These are phyloP conservation scores for Sminthurides aquaticus DNA, from an alignment of 2,888 invertebrate species.

Conservation along the genomic window DNA sequence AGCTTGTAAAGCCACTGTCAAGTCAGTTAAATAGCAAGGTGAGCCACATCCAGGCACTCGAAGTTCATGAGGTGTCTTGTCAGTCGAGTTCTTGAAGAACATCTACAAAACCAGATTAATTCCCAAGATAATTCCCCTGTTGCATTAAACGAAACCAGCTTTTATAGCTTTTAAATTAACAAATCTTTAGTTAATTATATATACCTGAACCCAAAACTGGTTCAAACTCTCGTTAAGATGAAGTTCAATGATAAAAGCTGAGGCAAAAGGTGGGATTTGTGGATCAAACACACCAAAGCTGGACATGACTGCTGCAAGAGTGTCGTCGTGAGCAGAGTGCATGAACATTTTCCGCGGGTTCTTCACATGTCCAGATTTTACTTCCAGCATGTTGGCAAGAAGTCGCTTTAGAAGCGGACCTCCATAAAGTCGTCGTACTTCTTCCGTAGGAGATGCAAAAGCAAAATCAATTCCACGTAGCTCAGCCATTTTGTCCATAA, in stretches of 20 bases:
- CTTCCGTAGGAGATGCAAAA: conserved; percentile 60
- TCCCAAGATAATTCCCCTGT: too few species aligned
- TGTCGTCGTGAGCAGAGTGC: conserved; percentile 76
- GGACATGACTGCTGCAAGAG: conserved; percentile 66
- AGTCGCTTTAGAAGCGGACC: conserved; percentile 33
- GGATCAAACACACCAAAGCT: conserved; percentile 61
- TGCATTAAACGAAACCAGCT: too few species aligned
- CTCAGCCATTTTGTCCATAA: conserved; percentile 57
- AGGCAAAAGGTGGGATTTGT: conserved; percentile 66
- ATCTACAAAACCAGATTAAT: conserved; percentile 29
- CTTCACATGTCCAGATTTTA: conserved; percentile 21
- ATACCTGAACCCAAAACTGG: conserved; percentile 47
- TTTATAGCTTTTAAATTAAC: too few species aligned
- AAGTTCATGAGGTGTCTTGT: conserved; percentile 55
- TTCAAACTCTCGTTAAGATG: conserved; percentile 50
- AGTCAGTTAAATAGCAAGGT: conserved; percentile 57
- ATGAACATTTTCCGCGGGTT: conserved; percentile 56
- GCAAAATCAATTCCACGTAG: conserved; percentile 58
- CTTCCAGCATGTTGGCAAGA: conserved; percentile 31
- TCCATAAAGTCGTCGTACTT: conserved; percentile 57
- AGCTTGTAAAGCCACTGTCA: conserved; percentile 52
- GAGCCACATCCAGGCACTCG: conserved; percentile 58
- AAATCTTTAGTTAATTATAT: too few species aligned
- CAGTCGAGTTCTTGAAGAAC: conserved; percentile 44
- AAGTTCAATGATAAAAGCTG: conserved; percentile 65